These are phyloP conservation scores for Acropora yongei DNA, from an alignment of 64 coral and sea anemone species.

Conservation along the genomic window DNA sequence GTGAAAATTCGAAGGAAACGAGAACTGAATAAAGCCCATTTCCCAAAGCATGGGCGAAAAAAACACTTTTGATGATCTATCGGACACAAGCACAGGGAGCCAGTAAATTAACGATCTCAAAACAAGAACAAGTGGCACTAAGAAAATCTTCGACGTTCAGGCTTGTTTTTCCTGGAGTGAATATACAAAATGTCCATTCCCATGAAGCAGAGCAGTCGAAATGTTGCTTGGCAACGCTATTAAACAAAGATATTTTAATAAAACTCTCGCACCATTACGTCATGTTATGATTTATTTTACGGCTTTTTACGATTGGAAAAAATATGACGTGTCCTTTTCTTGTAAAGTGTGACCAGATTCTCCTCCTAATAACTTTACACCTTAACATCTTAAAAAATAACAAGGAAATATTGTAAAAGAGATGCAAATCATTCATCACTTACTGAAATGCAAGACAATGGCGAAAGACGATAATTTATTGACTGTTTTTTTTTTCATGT, in stretches of 20 bases:
- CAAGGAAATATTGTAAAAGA: too few species aligned
- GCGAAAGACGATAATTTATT: too few species aligned
- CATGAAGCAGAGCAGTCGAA: constrained; percentile 49
- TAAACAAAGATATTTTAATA: neutral
- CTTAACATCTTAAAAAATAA: too few species aligned
- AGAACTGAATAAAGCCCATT: neutral
- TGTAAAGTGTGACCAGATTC: too few species aligned
- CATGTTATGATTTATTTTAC: neutral
- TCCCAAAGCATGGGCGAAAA: neutral
- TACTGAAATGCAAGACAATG: too few species aligned
- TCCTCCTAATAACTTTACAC: too few species aligned
- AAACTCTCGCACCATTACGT: neutral
- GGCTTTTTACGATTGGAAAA: too few species aligned
- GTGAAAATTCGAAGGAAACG: neutral
- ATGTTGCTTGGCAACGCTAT: constrained; percentile 39
- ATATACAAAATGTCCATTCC: constrained; percentile 33
- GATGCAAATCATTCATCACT: too few species aligned
- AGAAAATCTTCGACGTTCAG: neutral
- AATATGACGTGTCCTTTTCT: too few species aligned
- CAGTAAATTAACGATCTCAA: neutral
- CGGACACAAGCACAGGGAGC: neutral
- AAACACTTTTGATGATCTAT: constrained; percentile 7
- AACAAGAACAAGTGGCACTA: neutral
- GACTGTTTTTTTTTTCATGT: too few species aligned
- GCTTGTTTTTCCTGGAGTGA: neutral